Base-by-base conservation (phyloP, 2,797 vertebrate genomes). In the Lerista edwardsae region DNA sequence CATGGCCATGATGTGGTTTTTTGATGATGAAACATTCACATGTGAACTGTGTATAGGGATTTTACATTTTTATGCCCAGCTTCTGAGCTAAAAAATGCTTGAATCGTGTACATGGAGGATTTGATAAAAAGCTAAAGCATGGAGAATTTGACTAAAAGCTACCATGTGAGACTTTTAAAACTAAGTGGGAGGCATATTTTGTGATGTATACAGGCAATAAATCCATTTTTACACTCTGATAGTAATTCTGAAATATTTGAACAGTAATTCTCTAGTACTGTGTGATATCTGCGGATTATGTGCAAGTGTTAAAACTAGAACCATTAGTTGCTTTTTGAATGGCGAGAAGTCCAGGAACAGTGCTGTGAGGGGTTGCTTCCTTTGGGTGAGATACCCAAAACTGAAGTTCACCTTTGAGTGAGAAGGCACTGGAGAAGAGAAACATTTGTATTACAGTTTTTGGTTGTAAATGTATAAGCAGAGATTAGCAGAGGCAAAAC, bases 201-300 rank as follows among this genome's bases (percentile, higher is more conserved):
- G 29, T 34, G 21, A 78, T 34, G 23, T 77, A 77, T 76, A 84
- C 84, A 82, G 55, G n/a, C 21, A 84, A 0, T 34, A 61, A 15
- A 80, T 78, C 80, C 31, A 80, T 34, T 69, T 51, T 2, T 78
- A 23, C 31, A 2, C 0, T 64, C 6, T 0, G 0, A 41, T 41
- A 19, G 47, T 41, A 19, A 80, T 85, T 39, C 82, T 81, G 3
- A 82, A 39, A 1, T 90, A 6, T 87, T 85, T 44, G 67, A n/a
- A 10, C 1, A 25, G 31, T 44, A 0, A 68, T 85, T 86, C 34
- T 78, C 19, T 29, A 1, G 79, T 61, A 21, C 75, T 1, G 2
- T 39, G 2, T 72, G 65, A n/a, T 85, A 61, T 75, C 59, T 6
- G 1, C 65, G 78, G 31, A 57, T 73, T 80, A 1, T 25, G 9